Percentiles rank a stretch among this genome's conserved stretches.
phyloP scores from a whole-genome alignment of 2,113 vertebrate genomes.

The Campylomormyrus numenius region DNA sequence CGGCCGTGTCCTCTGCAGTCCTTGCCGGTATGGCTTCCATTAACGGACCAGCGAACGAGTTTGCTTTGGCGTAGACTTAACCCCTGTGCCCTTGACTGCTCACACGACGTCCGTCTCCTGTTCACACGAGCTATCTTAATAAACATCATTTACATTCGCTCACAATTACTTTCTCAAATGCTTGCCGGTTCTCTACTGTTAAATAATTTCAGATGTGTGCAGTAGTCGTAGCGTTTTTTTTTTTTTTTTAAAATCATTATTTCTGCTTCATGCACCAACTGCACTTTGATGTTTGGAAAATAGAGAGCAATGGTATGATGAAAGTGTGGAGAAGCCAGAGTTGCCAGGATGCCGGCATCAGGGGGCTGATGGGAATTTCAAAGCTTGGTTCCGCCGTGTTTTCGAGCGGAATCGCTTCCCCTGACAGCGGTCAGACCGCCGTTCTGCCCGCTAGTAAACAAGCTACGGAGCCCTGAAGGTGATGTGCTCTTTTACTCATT shows the following conservation, averaged over 20 bases:
- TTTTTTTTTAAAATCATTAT: not conserved
- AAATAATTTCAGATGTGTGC: not conserved
- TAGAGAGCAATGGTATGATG: constrained; percentile 35
- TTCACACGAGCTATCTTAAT: not conserved
- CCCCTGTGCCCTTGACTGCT: not conserved
- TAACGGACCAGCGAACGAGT: not conserved
- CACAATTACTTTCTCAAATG: not conserved
- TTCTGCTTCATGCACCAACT: constrained; percentile 41
- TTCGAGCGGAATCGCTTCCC: not conserved
- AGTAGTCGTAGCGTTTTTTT: not conserved
- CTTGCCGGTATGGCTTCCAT: not conserved
- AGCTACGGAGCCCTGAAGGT: constrained; percentile 28
- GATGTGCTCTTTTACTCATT: constrained; percentile 38
- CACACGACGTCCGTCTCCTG: not conserved
- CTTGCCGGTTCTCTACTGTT: not conserved
- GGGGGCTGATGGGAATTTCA: constrained; percentile 46
- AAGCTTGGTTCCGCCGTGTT: not conserved
- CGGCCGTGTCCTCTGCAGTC: not conserved
- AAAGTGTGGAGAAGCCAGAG: constrained; percentile 40
- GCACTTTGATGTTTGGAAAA: constrained; percentile 31
- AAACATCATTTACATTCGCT: not conserved
- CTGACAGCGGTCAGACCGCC: not conserved
- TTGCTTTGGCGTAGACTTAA: not conserved
- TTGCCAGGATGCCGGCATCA: constrained; percentile 28
- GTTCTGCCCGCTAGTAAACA: not conserved